Base-by-base conservation (phyloP, 1,140 invertebrate genomes). In the Musca vetustissima region DNA sequence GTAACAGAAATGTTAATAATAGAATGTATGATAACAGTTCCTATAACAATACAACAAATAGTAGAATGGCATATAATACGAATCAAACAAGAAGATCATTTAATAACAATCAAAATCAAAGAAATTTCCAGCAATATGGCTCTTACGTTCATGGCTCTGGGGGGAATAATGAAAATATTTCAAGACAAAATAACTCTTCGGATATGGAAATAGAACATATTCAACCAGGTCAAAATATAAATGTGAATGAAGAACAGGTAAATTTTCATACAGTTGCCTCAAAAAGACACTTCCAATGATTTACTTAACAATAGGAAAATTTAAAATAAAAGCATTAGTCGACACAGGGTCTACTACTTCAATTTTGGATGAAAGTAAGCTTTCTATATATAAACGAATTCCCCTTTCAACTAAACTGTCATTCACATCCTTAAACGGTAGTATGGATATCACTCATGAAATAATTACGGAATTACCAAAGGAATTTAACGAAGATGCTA, bases 241-340 rank as follows among this genome's bases (percentile, higher is more conserved):
- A 55, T 55, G n/a, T 2, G 14, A 22, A 53, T 22, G 52, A 53
- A 13, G 52, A 53, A 8, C 19, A 53, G 11, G 19, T 53, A 53
- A 53, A 53, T 53, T 53, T 53, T 53, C 52, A 19, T 24, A 53
- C 53, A 57, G 28, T 2, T 28, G 25, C 55, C 55, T 59, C 55
- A 4, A 32, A n/a, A 59, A 32, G 55, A 13, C 53, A 28, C 24
- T 32, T 59, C 55, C 55, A 32, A 15, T 59, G 28, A 9, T 59
- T 15, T 4, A n/a, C 14, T n/a, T 59, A 8, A 32, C 55, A 2
- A 59, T 59, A 4, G 55, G 55, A 9, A 32, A 17, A 2, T 22
- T 28, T 4, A 32, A n/a, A 32, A 25, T 59, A 4, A 32, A n/a
- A 17, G 55, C 24, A 15, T 24, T 55, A 22, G 14, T 55, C 13